Base-by-base conservation (phyloP, 2,113 vertebrate genomes). In the Platichthys stellatus region DNA sequence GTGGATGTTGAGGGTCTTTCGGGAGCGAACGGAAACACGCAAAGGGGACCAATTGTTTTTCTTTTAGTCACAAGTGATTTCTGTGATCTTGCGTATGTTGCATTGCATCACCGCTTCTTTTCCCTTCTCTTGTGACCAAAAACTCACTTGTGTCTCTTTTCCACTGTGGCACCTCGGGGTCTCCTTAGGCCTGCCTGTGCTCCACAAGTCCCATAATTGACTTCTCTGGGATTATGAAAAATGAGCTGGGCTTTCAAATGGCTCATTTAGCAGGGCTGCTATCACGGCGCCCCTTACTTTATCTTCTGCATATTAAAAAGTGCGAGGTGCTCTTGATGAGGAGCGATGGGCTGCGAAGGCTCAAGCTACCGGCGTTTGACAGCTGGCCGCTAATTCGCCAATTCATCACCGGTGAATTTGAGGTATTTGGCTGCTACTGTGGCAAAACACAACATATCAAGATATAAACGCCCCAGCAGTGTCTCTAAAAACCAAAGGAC, bases 161-260 rank as follows among this genome's bases (percentile, higher is more conserved):
- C 57, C 24, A 61, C 53, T 51, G 21, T 38, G 31, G 80, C 53
- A 75, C 82, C 76, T 85, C 71, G 28, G 45, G 20, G 78, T 88
- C 78, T 89, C 86, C 76, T 76, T 76, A 58, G 72, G 78, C 69
- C 73, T 69, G 70, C 81, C 76, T 3, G 43, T 62, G 76, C 65
- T 69, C 67, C 74, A 78, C 60, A 49, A 65, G 76, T 76, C 79
- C 75, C 83, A 63, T 90, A 92, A 91, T 88, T 88, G 89, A 92
- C 88, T 84, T 89, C 80, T 67, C 53, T 47, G 15, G 72, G 81
- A 89, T 90, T 85, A 88, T 91, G 90, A 91, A 92, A 91, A 89
- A 92, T 87, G 86, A 80, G 86, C 58, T 31, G 23, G n/a, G 76
- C 82, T 82, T 91, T 82, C 74, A 74, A 84, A 90, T 71, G 88